Base-by-base conservation (phyloP, 2,888 invertebrate species). In the Conops quadrifasciatus region DNA sequence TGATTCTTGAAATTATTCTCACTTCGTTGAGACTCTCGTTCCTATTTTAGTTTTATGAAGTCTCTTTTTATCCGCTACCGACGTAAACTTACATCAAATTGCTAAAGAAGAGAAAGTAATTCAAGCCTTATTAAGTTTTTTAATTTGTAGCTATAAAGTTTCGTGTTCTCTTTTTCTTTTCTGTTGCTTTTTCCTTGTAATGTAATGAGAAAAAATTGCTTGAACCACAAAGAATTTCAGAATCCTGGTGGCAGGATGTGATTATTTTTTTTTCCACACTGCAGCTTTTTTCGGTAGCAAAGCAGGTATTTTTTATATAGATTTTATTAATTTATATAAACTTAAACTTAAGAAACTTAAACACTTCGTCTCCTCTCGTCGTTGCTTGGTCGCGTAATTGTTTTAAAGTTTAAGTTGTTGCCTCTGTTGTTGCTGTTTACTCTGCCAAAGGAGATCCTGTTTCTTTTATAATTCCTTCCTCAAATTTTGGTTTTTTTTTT, bases 131-230 rank as follows among this genome's bases (percentile, higher is more conserved):
- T 76, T 77, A 76, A 77, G 76, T 76, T 76, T 74, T 76, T 73
- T 74, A 77, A 75, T 75, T 76, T 76, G 75, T 75, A 76, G 76
- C 76, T 77, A 76, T 73, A 77, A 77, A 76, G 74, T 75, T 77
- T 62, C n/a, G 24, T 60, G 9, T 47, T 58, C 49, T 1, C 15
- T 13, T 15, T 13, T 49, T 49, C 30, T 16, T 30, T n/a, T 28
- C 16, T 11, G 4, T 26, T 59, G 59, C 56, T 13, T 21, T 56
- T 19, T 21, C 26, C 26, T 56, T 21, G 1, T 13, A 56, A 24
- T 56, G 21, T 28, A n/a, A 26, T 28, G 9, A 30, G 36, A 30
- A 59, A 3, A 28, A 26, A 2, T 59, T 26, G 15, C 30, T 28
- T 24, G n/a, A 30, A 26, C 4, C 21, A 26, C 21, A 59, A 26